Base-by-base conservation (phyloP, 2,888 invertebrate species). In the Rhodophaea formosa region DNA sequence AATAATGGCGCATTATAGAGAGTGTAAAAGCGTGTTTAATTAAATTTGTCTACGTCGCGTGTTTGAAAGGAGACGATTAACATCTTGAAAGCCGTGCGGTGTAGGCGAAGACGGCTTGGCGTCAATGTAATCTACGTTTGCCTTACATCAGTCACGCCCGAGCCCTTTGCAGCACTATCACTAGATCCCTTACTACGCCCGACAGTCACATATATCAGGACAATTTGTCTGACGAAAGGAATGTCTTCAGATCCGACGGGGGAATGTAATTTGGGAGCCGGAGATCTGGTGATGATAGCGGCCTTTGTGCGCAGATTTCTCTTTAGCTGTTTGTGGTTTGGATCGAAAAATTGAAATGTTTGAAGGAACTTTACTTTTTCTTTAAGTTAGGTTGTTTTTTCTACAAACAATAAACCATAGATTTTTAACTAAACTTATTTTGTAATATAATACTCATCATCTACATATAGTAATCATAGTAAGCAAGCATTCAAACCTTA, bases 51-150 rank as follows among this genome's bases (percentile, higher is more conserved):
- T 79, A 66, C 79, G 79, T 79, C 78, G 71, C 74, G 63, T 79
- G 75, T 83, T 83, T 82, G 80, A 86, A 82, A 79, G 80, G 80
- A 74, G 68, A 68, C 81, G 84, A 87, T 86, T 86, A 85, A 79
- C 77, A 77, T 77, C 73, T 74, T 77, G 75, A 79, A 75, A 83
- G 82, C 77, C 64, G 66, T 77, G 80, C 59, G 81, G 78, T 78
- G 72, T 29, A 49, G 30, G 56, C 47, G 54, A 55, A 16, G 54
- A 55, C 15, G 56, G 46, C 46, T 56, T 15, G 39, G 47, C 68
- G 62, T 66, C 63, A 59, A 61, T 65, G 70, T 74, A 75, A 79
- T 77, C 75, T 71, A 54, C 65, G 66, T 65, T 67, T 68, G 69
- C 66, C 60, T 67, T 68, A 69, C 76, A 77, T 77, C 74, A 74